A percentile compares a stretch with the other conserved stretches of the same genome.
These are phyloP conservation scores for Plodia interpunctella DNA, from an alignment of 1,140 invertebrate species.

Conservation along the genomic window DNA sequence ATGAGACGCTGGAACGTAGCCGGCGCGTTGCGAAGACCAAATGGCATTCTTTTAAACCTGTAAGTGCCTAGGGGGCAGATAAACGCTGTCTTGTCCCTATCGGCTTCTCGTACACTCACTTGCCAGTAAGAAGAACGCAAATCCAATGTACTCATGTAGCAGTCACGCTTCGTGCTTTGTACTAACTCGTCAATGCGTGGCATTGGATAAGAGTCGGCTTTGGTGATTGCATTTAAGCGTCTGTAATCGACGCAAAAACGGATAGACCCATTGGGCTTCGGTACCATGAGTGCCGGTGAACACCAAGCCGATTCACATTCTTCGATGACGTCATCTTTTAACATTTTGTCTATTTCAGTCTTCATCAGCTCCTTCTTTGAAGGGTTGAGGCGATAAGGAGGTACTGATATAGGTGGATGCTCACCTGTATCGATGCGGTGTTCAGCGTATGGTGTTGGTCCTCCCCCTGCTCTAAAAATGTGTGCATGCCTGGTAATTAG, in stretches of 20 bases:
- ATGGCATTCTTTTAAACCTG: neutral
- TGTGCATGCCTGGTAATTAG: neutral
- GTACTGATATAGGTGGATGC: constrained; percentile 34
- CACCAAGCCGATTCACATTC: constrained; percentile 63
- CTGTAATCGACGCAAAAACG: constrained; percentile 52
- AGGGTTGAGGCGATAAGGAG: constrained; percentile 38
- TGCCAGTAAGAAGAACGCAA: constrained; percentile 46
- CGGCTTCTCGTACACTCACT: neutral
- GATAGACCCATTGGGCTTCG: constrained; percentile 63
- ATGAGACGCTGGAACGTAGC: neutral
- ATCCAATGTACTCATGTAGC: constrained; percentile 68
- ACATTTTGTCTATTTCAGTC: constrained; percentile 35
- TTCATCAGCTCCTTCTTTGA: constrained; percentile 22
- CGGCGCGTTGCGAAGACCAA: neutral
- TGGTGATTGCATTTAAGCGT: constrained; percentile 54
- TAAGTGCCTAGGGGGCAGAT: neutral
- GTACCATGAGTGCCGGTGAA: constrained; percentile 68
- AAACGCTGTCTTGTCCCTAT: neutral
- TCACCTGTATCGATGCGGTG: constrained; percentile 36
- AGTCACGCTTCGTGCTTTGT: constrained; percentile 38
- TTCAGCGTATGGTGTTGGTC: constrained; percentile 23
- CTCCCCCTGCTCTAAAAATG: constrained; percentile 16
- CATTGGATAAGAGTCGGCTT: constrained; percentile 65
- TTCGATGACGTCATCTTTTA: constrained; percentile 50
- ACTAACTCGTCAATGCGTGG: constrained; percentile 73